Base-by-base conservation (phyloP, 2,888 invertebrate genomes). In the Drosophila tripunctata region DNA sequence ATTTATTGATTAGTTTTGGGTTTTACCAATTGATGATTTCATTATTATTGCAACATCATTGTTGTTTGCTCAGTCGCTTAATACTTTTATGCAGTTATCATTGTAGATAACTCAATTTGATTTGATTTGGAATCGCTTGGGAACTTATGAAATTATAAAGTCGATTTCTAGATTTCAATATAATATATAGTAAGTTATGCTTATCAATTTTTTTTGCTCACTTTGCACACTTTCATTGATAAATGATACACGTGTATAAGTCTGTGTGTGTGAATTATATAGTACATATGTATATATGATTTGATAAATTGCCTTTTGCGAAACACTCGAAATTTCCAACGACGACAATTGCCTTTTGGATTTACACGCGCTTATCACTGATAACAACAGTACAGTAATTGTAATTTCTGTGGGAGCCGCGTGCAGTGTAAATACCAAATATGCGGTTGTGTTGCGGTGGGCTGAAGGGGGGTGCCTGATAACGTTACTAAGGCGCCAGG, bases 211-310 rank as follows among this genome's bases (percentile, higher is more conserved):
- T 50, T n/a, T n/a, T n/a, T n/a, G n/a, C n/a, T n/a, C 44, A 62
- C 52, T 70, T 77, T 81, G 78, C 63, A 66, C 67, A 57, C 65
- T 50, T 81, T 79, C 78, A 87, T 80, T 80, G 80, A 80, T 80
- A 80, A 87, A 80, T 84, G 43, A 40, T 47, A 31, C 10, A 17
- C 17, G 14, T 33, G 15, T 35, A 10, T 44, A 10, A 27, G 5
- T 51, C 17, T 51, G 12, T 33, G 15, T 27, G 8, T 35, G 36
- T 45, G 31, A 33, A 24, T 27, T 7, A 15, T 7, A 35, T 8
- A 43, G 30, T 33, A n/a, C n/a, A n/a, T n/a, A n/a, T 58, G 50
- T 63, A 35, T 47, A n/a, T n/a, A n/a, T n/a, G n/a, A n/a, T 45
- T 21, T 55, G 57, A 50, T 66, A 65, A 61, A 60, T 74, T 58